These are phyloP conservation scores for Trichoplusia ni DNA, from an alignment of 1,140 invertebrate genomes.

Conservation along the genomic window DNA sequence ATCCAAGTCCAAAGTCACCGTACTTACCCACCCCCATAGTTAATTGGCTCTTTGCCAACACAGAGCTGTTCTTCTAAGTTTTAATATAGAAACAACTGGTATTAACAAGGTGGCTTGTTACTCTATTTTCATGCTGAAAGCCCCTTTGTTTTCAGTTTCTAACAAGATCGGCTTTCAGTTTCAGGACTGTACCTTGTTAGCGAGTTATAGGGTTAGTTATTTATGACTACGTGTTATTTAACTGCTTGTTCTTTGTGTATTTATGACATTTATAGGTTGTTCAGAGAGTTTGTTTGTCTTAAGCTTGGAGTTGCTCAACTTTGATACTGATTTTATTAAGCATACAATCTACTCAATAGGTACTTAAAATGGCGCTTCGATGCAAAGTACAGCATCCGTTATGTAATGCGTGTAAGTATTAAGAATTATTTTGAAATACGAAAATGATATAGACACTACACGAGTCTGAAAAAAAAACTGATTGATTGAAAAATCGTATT, in stretches of 20 bases:
- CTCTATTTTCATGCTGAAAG: slow-evolving; percentile 64
- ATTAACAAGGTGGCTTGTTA: slow-evolving; percentile 63
- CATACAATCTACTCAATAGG: no score
- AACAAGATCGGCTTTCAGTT: slow-evolving; percentile 56
- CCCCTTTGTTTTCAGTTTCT: slow-evolving; percentile 58
- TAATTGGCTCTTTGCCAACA: slow-evolving; percentile 62
- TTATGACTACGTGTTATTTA: slow-evolving; percentile 26
- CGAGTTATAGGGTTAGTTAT: slow-evolving; percentile 19
- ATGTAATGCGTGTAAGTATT: no score
- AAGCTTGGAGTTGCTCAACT: no score
- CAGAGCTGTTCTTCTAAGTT: slow-evolving; percentile 50
- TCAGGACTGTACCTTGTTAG: slow-evolving; percentile 38
- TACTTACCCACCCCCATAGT: slow-evolving; percentile 13
- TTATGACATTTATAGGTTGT: slow-evolving; percentile 32
- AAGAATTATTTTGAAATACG: no score
- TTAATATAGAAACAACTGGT: slow-evolving; percentile 61
- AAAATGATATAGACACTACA: no score
- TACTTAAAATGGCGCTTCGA: no score
- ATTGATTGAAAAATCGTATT: no score
- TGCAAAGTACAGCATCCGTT: no score
- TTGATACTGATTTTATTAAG: no score
- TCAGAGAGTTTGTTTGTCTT: slow-evolving; percentile 25
- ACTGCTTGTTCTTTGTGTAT: slow-evolving; percentile 13
- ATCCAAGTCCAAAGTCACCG: slow-evolving; percentile 6
- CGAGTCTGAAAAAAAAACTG: no score